These are phyloP conservation scores for Halcyon smyrnensis DNA, from an alignment of 2,797 vertebrate genomes.

Conservation along the genomic window DNA sequence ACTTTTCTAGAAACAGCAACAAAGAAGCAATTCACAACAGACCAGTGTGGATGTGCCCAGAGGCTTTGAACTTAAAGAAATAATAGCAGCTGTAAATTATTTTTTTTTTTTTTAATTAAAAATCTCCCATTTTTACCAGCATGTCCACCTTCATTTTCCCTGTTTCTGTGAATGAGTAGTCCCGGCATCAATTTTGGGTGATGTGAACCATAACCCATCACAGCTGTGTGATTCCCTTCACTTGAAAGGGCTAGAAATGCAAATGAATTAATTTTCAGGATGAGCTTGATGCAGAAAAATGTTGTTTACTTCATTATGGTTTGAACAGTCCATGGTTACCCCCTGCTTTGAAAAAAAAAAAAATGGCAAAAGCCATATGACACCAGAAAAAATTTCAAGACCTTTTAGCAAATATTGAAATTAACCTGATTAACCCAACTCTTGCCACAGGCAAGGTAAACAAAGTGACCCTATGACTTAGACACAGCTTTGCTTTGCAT, in stretches of 20 bases:
- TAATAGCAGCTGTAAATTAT: background rate
- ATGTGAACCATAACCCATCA: constrained; percentile 24
- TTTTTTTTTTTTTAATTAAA: background rate
- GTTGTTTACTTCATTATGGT: constrained; percentile 52
- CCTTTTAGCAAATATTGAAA: constrained; percentile 39
- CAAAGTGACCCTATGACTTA: constrained; percentile 59
- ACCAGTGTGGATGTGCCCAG: background rate
- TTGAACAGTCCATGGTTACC: constrained; percentile 46
- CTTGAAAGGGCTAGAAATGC: constrained; percentile 59
- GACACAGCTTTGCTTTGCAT: background rate
- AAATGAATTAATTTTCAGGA: constrained; percentile 57
- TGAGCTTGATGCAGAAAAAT: constrained; percentile 53
- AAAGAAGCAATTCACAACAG: constrained; percentile 31
- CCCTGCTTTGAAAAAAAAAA: background rate
- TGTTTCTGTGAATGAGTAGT: background rate
- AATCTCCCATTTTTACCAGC: background rate
- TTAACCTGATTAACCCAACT: constrained; percentile 48
- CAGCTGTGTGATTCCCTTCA: constrained; percentile 27
- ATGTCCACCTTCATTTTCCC: background rate
- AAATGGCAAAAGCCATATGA: constrained; percentile 21
- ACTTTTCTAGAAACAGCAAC: constrained; percentile 23
- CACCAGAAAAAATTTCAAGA: constrained; percentile 1
- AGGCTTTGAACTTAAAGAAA: constrained; percentile 40
- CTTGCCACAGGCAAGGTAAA: constrained; percentile 62
- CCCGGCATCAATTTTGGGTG: constrained; percentile 2